Evolutionary conservation across 2,888 invertebrate genomes (phyloP), one percentile per base, ranked within the genome.

Genomic region (Lasioglossum zephyrum): DNA sequence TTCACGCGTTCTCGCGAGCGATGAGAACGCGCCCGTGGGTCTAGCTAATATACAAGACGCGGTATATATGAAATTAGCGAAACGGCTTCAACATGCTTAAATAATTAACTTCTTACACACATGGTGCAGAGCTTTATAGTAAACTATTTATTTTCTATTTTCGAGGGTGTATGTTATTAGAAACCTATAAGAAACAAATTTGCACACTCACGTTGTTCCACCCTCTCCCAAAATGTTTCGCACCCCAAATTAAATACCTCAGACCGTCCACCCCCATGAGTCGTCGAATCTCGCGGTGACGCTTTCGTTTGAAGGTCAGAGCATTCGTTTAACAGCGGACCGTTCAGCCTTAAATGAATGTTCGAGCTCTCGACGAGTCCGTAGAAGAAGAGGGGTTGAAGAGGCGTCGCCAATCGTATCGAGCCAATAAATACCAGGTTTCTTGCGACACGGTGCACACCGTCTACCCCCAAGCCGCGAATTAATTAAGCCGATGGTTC

Each of bases 401-500:
- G 73, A 78, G 18, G 31, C 39, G 26, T 60, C 31, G 16, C 70
- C 16, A 26, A n/a, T 66, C 73, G 47, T 47, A 39, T 16, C n/a
- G 60, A 70, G 36, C 36, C 22, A 76, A 82, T 82, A 78, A 82
- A 73, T 49, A 78, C 74, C 47, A 57, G 44, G 72, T 49, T 73
- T 26, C 77, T 44, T 60, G 44, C 47, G 22, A 75, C 49, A 53
- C 57, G 73, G 39, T 57, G 57, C 74, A 47, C 76, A 22, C 53
- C 53, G 13, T 39, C 75, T 73, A 63, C 36, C 66, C 70, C 63
- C 73, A 1, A 9, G 39, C 76, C 70, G 79, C 72, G 73, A 49
- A 73, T 79, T 81, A 86, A 90, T 88, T 88, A 90, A 86, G 79
- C 66, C 78, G 57, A 73, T 73, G 72, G 87, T 90, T 84, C 72